phyloP scores from a whole-genome alignment of 2,888 invertebrate species.

The Apodemia duryi region DNA sequence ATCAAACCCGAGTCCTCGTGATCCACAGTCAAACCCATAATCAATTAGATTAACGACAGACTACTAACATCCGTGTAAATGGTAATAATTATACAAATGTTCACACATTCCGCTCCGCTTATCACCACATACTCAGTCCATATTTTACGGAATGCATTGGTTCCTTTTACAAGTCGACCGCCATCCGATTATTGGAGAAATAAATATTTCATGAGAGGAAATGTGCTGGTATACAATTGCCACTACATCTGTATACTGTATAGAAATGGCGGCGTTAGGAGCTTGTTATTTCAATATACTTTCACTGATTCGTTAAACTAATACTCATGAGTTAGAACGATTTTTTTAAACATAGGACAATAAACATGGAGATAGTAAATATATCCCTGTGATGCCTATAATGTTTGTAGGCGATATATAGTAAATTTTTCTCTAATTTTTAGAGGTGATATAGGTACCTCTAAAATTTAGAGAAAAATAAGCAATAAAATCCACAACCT shows the following conservation, averaged over 20 bases:
- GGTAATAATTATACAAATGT: not conserved
- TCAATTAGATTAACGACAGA: too few relatives aligned
- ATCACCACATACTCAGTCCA: not conserved
- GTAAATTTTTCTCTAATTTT: too few relatives aligned
- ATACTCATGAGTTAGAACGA: not conserved
- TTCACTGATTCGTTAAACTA: not conserved
- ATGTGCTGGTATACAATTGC: constrained; percentile 28
- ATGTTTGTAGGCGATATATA: too few relatives aligned
- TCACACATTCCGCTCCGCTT: constrained; percentile 16
- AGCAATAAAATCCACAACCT: too few relatives aligned
- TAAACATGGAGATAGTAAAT: too few relatives aligned
- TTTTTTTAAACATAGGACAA: too few relatives aligned
- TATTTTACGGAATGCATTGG: constrained; percentile 47
- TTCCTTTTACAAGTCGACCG: constrained; percentile 38
- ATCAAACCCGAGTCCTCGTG: too few relatives aligned
- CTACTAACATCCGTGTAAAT: too few relatives aligned
- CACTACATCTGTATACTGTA: constrained; percentile 20
- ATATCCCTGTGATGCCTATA: too few relatives aligned
- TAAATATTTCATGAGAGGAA: constrained; percentile 53
- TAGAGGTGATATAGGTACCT: too few relatives aligned
- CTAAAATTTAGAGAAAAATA: too few relatives aligned
- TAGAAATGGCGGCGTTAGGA: not conserved
- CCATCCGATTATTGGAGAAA: constrained; percentile 41
- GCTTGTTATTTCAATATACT: constrained; percentile 13
- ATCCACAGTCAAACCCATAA: too few relatives aligned